These are phyloP conservation scores for Crocidura indochinensis DNA, from an alignment of 2,797 vertebrate genomes.

Conservation along the genomic window DNA sequence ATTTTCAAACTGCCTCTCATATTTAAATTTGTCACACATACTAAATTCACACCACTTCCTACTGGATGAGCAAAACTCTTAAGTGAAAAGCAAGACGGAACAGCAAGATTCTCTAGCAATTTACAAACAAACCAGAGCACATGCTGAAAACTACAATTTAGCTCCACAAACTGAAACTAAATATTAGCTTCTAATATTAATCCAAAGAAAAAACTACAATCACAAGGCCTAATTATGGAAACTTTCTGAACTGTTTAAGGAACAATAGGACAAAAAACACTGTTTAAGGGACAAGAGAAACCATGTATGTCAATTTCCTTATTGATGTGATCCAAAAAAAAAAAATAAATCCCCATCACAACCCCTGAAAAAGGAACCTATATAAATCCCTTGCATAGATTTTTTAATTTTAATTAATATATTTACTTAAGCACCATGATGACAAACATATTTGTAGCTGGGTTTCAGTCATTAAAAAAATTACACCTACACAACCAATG, in stretches of 20 bases:
- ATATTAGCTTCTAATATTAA: slow-evolving; percentile 70
- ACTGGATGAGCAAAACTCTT: slow-evolving; percentile 60
- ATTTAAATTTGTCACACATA: slow-evolving; percentile 68
- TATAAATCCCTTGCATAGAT: no score
- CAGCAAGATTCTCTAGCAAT: slow-evolving; percentile 79
- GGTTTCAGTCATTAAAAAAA: no score
- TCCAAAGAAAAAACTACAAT: slow-evolving; percentile 67
- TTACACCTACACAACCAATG: no score
- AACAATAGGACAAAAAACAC: background rate
- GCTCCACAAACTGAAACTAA: slow-evolving; percentile 47
- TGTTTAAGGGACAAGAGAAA: slow-evolving; percentile 48
- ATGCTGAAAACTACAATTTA: slow-evolving; percentile 22
- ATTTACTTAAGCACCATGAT: no score
- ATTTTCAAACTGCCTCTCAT: slow-evolving; percentile 15
- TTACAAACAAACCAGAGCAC: slow-evolving; percentile 69
- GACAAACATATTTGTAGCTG: no score
- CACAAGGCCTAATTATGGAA: slow-evolving; percentile 58
- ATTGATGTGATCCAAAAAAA: slow-evolving; percentile 25
- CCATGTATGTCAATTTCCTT: slow-evolving; percentile 21
- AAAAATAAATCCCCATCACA: background rate
- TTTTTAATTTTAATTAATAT: no score
- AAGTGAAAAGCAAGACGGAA: slow-evolving; percentile 69
- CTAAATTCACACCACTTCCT: slow-evolving; percentile 68
- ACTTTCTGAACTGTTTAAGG: slow-evolving; percentile 27
- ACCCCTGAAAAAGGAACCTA: no score